Conservation (phyloP, 2,797 vertebrate genomes). For the Sciurus carolinensis region DNA sequence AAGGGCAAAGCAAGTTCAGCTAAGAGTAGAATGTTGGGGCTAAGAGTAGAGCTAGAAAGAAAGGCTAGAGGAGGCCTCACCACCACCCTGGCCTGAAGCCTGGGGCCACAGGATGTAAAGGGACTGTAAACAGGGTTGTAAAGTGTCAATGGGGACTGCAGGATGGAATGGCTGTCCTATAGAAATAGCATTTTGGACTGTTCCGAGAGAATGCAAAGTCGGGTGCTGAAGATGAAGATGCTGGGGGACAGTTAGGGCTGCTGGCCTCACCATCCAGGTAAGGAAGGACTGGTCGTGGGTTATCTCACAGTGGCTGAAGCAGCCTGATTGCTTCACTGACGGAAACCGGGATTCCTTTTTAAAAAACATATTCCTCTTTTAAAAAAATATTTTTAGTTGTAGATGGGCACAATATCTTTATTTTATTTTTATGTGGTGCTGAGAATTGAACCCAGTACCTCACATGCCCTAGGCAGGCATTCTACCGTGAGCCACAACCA, state of each 20-base stretch:
- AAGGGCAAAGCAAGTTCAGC: not conserved
- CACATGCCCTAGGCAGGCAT: too few relatives aligned
- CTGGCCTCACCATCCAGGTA: not conserved
- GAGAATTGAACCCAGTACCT: too few relatives aligned
- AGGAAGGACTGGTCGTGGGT: not conserved
- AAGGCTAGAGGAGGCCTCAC: not conserved
- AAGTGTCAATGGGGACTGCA: fast-evolving
- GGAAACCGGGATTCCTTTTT: not conserved
- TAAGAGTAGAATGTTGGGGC: not conserved
- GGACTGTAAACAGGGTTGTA: not conserved
- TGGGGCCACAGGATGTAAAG: not conserved
- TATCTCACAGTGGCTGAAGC: not conserved
- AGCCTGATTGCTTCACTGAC: not conserved
- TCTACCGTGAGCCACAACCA: too few relatives aligned
- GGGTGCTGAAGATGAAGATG: not conserved
- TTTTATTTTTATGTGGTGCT: too few relatives aligned
- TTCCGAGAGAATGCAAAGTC: not conserved
- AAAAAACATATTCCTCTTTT: not conserved
- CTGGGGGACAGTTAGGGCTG: not conserved
- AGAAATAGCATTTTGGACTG: not conserved
- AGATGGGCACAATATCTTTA: too few relatives aligned
- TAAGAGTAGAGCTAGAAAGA: not conserved
- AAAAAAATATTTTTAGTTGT: too few relatives aligned
- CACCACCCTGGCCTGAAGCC: not conserved
- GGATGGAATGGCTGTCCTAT: not conserved